These are phyloP conservation scores for Tetranychus cinnabarinus DNA, from an alignment of 1,140 invertebrate genomes.

Conservation along the genomic window DNA sequence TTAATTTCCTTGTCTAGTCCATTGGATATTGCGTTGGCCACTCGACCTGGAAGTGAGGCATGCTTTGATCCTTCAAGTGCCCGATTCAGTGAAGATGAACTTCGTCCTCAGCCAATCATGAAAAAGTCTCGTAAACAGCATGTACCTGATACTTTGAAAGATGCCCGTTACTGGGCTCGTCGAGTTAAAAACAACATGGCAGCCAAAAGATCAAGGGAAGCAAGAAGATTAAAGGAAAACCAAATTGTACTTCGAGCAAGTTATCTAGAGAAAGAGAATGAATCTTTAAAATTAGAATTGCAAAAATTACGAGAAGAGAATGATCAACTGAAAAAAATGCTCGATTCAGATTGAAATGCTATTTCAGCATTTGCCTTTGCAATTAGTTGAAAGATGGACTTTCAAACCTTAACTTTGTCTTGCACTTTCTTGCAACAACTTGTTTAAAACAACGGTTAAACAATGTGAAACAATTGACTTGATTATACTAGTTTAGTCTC, in stretches of 20 bases:
- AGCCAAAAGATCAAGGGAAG: conserved; percentile 84
- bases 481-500: too few relatives aligned
- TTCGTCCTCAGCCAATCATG: conserved; percentile 89
- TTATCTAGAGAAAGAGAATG: conserved; percentile 68
- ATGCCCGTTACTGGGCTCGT: conserved; percentile 90
- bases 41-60: conserved; percentile 17
- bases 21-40: conserved; percentile 19
- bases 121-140: conserved; percentile 91
- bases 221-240: conserved; percentile 85
- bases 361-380: too few relatives aligned
- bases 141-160: conserved; percentile 84
- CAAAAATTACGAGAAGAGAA: not conserved
- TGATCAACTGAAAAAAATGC: not conserved
- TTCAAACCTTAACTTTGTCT: too few relatives aligned
- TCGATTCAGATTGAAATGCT: not conserved
- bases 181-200: conserved; percentile 93
- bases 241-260: conserved; percentile 82
- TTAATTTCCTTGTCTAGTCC: conserved; percentile 3
- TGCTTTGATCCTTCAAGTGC: conserved; percentile 38
- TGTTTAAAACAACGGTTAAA: too few relatives aligned
- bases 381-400: too few relatives aligned
- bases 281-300: conserved; percentile 9
- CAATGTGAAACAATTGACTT: too few relatives aligned
- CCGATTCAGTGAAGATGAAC: conserved; percentile 78
- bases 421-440: too few relatives aligned